Evolutionary conservation across 1,140 invertebrate species (phyloP).

Genomic region (Scaptomyza montana): DNA sequence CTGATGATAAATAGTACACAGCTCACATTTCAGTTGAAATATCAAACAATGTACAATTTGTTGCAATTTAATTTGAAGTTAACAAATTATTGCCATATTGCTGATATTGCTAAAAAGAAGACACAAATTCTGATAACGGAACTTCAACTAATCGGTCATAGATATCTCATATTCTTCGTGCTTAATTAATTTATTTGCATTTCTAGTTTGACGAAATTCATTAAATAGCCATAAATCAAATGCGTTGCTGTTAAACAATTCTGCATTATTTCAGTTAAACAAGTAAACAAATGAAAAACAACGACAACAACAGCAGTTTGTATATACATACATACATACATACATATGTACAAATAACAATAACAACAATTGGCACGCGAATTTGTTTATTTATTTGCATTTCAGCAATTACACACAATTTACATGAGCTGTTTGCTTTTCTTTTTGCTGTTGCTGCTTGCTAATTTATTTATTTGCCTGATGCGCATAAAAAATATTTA

Average conservation of each 20-base stretch:
- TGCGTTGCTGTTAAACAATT: constrained; percentile 43
- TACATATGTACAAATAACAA: neutral
- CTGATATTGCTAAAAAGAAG: neutral
- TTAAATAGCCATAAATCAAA: constrained; percentile 45
- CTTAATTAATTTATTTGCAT: constrained; percentile 3
- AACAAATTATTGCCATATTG: constrained; percentile 1
- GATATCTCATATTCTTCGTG: neutral
- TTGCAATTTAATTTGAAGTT: constrained; percentile 14
- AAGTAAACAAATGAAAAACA: constrained; percentile 38
- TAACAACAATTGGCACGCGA: constrained; percentile 38
- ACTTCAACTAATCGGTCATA: neutral
- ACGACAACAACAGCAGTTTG: constrained; percentile 6
- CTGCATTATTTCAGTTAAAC: constrained; percentile 52
- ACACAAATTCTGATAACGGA: neutral
- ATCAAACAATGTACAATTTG: neutral
- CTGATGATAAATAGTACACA: constrained; percentile 10
- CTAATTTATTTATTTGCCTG: constrained; percentile 18
- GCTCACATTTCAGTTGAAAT: constrained; percentile 13
- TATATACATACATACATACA: neutral
- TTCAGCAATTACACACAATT: constrained; percentile 45
- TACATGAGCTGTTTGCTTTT: constrained; percentile 22
- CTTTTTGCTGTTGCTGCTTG: constrained; percentile 4
- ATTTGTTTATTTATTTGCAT: constrained; percentile 57
- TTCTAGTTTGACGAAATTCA: constrained; percentile 3
- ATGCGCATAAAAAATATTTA: constrained; percentile 17